Evolutionary conservation across 2,113 vertebrate species (phyloP), one percentile per base, ranked within the genome.

Genomic region (Anthoscopus minutus): DNA sequence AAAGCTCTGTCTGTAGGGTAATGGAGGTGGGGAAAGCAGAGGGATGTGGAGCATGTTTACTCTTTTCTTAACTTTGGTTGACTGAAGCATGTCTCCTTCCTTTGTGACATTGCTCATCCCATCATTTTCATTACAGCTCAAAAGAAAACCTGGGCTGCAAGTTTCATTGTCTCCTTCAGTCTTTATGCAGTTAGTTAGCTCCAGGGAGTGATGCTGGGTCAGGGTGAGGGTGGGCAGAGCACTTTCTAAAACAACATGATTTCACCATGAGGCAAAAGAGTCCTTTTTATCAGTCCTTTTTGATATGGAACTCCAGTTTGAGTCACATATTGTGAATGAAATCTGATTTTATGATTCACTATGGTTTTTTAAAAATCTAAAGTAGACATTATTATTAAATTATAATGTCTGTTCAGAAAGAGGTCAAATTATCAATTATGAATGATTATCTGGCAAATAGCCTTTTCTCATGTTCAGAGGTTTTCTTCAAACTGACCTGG

Each of bases 1-100:
- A 30, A 51, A 65, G 57, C 40, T 69, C 13, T 56, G 12, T 33
- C 54, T 66, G 15, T 23, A 22, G 50, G n/a, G 18, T 51, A 12
- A 82, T 18, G 16, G 50, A 73, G 38, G 24, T 40, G 10, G 27
- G 37, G 18, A 85, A 67, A n/a, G 31, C 54, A 35, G 40, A 53
- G 72, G 25, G 10, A 3, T 28, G 31, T 31, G 30, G 18, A 24
- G 24, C 0, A 0, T 33, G 8, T 31, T 87, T n/a, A 5, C 28
- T 18, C 0, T 69, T 70, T 27, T 4, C 1, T 72, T 58, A n/a
- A 14, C 44, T 70, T 70, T 81, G 30, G 9, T 5, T 47, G 51
- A 6, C 6, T 38, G 58, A 69, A 28, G 8, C 18, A 2, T 9
- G 7, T 50, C 33, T 93, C 38, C 2, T 31, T 61, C 47, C 69